phyloP scores from a whole-genome alignment of 2,797 vertebrate species.

The Fringilla coelebs region DNA sequence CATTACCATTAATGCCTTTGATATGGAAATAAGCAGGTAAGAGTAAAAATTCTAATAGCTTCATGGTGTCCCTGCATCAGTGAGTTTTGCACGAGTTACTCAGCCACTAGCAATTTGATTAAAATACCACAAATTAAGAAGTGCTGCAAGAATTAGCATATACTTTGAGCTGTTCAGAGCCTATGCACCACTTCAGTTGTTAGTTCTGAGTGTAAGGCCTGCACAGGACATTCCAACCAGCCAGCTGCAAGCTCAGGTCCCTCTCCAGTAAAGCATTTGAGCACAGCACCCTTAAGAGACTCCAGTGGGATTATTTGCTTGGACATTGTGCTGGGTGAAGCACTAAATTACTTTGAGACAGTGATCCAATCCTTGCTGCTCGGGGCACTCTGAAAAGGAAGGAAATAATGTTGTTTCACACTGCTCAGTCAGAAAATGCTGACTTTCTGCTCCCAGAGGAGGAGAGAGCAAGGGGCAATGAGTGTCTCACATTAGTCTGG shows the following conservation, averaged over 20 bases:
- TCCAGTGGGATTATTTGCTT: neutral
- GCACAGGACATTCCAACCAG: neutral
- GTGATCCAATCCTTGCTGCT: rapidly evolving
- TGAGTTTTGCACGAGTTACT: neutral
- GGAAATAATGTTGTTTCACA: neutral
- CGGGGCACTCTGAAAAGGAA: neutral
- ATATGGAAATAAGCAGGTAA: neutral
- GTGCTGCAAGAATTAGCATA: neutral
- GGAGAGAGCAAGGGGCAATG: neutral
- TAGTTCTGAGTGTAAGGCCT: neutral
- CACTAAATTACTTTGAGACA: neutral
- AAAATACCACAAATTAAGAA: neutral
- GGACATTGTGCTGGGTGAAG: rapidly evolving
- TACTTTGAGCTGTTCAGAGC: neutral
- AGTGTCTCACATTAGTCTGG: neutral
- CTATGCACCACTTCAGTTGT: neutral
- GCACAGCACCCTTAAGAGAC: neutral
- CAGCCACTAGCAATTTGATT: neutral
- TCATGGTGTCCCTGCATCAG: neutral
- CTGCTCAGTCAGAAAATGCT: neutral
- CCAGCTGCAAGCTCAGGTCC: neutral
- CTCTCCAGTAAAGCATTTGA: neutral
- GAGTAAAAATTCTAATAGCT: neutral
- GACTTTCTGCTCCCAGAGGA: neutral
- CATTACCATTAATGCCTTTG: neutral